phyloP scores from a whole-genome alignment of 2,113 vertebrate genomes.

The Uropsilus gracilis region DNA sequence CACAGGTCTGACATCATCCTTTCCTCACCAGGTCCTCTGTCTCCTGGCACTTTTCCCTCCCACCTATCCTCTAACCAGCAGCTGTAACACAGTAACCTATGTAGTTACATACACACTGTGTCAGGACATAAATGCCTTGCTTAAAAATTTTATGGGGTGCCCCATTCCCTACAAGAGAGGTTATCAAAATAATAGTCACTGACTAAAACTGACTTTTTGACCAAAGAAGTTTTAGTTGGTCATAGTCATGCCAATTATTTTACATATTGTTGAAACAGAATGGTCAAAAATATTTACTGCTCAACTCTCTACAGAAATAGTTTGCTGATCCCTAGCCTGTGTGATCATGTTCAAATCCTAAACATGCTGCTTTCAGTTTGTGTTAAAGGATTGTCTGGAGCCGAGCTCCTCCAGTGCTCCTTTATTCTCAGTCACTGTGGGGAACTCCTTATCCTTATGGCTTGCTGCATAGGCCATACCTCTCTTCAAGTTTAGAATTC shows the following conservation, averaged over 20 bases:
- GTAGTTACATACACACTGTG: no score
- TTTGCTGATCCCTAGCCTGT: not conserved
- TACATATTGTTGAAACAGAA: not conserved
- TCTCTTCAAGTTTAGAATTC: not conserved
- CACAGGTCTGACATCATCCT: fast-evolving
- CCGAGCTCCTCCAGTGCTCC: not conserved
- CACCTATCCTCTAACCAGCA: not conserved
- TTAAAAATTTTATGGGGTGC: not conserved
- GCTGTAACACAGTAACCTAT: not conserved
- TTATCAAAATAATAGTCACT: not conserved
- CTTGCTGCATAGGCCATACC: not conserved
- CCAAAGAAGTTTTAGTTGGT: not conserved
- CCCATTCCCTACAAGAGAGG: not conserved
- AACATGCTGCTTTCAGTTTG: not conserved
- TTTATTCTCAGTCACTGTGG: not conserved
- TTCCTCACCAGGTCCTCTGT: not conserved
- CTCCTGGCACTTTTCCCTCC: not conserved
- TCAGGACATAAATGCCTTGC: not conserved
- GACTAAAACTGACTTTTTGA: not conserved
- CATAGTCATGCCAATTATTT: not conserved
- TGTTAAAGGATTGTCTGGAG: not conserved
- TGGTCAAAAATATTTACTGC: not conserved
- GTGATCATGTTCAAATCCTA: not conserved
- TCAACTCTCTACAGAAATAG: not conserved
- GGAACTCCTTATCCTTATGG: not conserved